Percentiles rank a stretch among this genome's conserved stretches.
Evolutionary conservation across 2,888 invertebrate species (phyloP).

Genomic region (Drosophila percnosoma): DNA sequence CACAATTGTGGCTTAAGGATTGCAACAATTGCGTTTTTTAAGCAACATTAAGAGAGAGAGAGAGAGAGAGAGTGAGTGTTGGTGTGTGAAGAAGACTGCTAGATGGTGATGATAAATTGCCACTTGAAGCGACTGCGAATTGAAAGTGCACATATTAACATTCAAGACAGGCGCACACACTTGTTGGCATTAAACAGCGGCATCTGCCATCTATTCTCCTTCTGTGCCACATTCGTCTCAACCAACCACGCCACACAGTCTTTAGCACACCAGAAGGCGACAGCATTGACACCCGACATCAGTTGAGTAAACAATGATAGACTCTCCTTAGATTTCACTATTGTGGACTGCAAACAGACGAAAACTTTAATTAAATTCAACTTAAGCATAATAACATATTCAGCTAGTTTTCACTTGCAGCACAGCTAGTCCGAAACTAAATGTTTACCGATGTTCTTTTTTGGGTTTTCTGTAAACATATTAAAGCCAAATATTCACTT

Average conservation of each 20-base stretch:
- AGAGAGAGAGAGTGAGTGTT: not conserved
- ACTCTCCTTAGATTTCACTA: constrained; percentile 19
- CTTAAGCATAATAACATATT: constrained; percentile 2
- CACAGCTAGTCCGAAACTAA: constrained; percentile 5
- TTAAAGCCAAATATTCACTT: constrained; percentile 29
- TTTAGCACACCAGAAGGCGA: constrained; percentile 17
- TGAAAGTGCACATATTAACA: constrained; percentile 76
- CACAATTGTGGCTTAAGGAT: constrained; percentile 35
- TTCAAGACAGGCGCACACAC: constrained; percentile 66
- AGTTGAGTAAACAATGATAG: constrained; percentile 36
- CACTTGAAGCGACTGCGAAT: constrained; percentile 57
- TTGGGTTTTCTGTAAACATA: constrained; percentile 18
- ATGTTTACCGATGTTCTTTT: not conserved
- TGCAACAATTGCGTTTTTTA: constrained; percentile 37
- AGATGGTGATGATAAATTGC: constrained; percentile 58
- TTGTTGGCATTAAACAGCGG: constrained; percentile 60
- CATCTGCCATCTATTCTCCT: not conserved
- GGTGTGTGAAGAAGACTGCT: constrained; percentile 9
- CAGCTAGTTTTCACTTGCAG: constrained; percentile 25
- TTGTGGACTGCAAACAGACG: constrained; percentile 23
- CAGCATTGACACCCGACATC: constrained; percentile 10
- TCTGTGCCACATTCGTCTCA: not conserved
- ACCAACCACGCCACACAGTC: constrained; percentile 19
- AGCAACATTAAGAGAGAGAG: not conserved
- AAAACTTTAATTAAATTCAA: constrained; percentile 65